A percentile compares a stretch with the other conserved stretches of the same genome.
phyloP scores from a whole-genome alignment of 2,797 vertebrate species.

The Thaleichthys pacificus region DNA sequence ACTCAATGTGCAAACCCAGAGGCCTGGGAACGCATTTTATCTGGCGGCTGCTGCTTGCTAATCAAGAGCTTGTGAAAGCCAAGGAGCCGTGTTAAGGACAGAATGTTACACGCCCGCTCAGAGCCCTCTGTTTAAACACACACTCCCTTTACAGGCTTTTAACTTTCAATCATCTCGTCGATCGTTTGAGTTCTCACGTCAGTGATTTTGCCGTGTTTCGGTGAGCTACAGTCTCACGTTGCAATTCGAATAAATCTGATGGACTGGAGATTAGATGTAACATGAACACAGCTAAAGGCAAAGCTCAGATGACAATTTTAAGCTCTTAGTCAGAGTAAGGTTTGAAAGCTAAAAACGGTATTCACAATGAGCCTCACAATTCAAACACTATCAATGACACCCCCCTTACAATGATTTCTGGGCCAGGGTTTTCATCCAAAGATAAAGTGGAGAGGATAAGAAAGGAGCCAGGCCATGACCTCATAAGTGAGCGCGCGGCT shows the following conservation, averaged over 20 bases:
- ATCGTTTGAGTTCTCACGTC: conserved; percentile 60
- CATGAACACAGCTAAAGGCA: conserved; percentile 40
- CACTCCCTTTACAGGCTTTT: conserved; percentile 73
- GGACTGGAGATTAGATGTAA: conserved; percentile 47
- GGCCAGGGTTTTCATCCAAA: not conserved
- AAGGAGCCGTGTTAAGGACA: conserved; percentile 63
- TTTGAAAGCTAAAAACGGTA: not conserved
- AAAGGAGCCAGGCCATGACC: conserved; percentile 15
- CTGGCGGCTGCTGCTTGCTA: conserved; percentile 69
- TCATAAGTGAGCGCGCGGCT: not conserved
- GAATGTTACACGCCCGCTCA: conserved; percentile 41
- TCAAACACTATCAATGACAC: not conserved
- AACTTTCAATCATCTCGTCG: conserved; percentile 68
- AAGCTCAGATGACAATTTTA: not conserved
- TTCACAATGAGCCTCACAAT: not conserved
- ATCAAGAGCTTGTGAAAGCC: conserved; percentile 73
- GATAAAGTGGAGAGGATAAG: conserved; percentile 6
- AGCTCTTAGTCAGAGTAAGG: not conserved
- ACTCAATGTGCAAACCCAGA: conserved; percentile 66
- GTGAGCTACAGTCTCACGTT: conserved; percentile 27
- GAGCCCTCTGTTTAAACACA: conserved; percentile 59
- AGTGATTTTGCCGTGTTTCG: conserved; percentile 39
- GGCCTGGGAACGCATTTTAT: conserved; percentile 61
- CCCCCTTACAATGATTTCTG: not conserved
- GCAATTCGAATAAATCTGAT: conserved; percentile 30